Base-by-base conservation (phyloP, 2,888 invertebrate genomes). In the Podotricha telesiphe region DNA sequence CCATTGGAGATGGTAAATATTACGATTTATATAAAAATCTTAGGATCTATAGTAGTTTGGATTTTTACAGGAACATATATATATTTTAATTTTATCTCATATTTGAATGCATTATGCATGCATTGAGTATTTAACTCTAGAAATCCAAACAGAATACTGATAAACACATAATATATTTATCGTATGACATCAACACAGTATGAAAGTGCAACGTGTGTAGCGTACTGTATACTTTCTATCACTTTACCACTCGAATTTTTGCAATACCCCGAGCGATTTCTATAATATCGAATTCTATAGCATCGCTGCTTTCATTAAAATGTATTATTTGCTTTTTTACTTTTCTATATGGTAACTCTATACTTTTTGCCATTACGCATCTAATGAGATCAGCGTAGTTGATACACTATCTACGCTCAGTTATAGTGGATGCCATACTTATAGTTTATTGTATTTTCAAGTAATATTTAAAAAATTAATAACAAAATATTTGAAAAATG, bases 171-270 rank as follows among this genome's bases (percentile, higher is more conserved):
- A 70, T 70, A 67, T 63, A 58, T 69, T 71, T 68, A 71, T 68
- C 69, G 48, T 42, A 67, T 68, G 65, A 67, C 65, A 74, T 73
- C 71, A 3, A 19, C 28, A 6, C 28, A 70, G 72, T 65, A 64
- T 19, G 80, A 80, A 80, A 80, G 79, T 76, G 71, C 76, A 74
- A 76, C 80, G 79, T 79, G 80, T 70, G 69, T 58, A 10, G 78
- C 73, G 70, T 80, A 75, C 77, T 61, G 61, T 73, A 77, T 78
- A 65, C 68, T 73, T 72, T 77, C 76, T 77, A 78, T 78, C 76
- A 77, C 78, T 78, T 78, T 62, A 77, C 71, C 68, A 71, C 65
- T 73, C 72, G 74, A 78, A 76, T 76, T 78, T 78, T 78, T 76
- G 75, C 74, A 72, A 77, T 74, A 76, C 62, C 6, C 28, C 28